Conservation (phyloP, 2,797 vertebrate genomes). For the Sphaeramia orbicularis region DNA sequence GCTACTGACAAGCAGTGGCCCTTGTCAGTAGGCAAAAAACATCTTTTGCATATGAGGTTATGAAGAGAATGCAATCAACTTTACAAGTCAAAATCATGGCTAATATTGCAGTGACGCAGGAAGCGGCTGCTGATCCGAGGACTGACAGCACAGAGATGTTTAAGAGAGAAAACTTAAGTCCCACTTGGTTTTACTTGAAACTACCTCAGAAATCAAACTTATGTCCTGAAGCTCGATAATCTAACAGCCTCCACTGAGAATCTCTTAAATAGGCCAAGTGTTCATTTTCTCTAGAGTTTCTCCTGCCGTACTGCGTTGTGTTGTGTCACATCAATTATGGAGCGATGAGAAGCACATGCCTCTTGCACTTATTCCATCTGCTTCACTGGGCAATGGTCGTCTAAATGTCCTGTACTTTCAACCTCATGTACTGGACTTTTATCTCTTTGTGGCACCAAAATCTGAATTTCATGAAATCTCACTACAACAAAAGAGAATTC, state of each 20-base stretch:
- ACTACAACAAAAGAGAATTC: neutral
- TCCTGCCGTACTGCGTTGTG: constrained; percentile 51
- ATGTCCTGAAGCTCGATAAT: constrained; percentile 50
- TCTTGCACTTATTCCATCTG: constrained; percentile 70
- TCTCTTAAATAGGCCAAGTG: constrained; percentile 77
- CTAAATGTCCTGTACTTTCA: neutral
- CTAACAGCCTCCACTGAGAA: constrained; percentile 65
- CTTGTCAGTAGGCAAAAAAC: constrained; percentile 28
- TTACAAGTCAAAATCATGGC: constrained; percentile 20
- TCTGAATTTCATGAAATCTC: neutral
- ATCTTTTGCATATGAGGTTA: constrained; percentile 24
- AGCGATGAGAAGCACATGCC: constrained; percentile 74
- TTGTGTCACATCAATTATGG: constrained; percentile 81
- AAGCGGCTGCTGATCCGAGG: neutral
- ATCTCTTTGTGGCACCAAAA: neutral
- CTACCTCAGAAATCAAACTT: neutral
- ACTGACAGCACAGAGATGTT: neutral
- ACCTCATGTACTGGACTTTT: constrained; percentile 12
- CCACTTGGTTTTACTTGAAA: neutral
- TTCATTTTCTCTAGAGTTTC: constrained; percentile 74
- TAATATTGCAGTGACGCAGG: constrained; percentile 7
- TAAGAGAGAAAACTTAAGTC: constrained; percentile 2
- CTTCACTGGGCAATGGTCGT: constrained; percentile 50
- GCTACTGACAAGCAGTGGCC: constrained; percentile 3
- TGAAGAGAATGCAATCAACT: constrained; percentile 5